Conservation (phyloP, 2,797 vertebrate genomes). For the Pseudocheirus occidentalis region DNA sequence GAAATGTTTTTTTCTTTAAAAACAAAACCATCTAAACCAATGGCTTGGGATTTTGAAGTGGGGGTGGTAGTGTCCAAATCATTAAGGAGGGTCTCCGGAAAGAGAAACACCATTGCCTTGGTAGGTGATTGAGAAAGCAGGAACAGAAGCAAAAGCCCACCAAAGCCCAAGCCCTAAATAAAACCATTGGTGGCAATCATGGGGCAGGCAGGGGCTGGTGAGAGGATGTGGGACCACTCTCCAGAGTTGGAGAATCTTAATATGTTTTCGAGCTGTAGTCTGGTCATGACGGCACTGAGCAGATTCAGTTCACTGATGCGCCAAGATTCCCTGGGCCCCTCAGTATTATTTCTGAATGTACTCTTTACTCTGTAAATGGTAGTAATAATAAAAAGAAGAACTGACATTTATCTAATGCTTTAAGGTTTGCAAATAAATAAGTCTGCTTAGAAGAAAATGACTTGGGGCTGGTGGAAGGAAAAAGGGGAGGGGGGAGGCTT, state of each 20-base stretch:
- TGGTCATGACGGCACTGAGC: neutral
- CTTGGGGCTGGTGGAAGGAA: neutral
- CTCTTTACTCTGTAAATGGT: neutral
- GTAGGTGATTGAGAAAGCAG: neutral
- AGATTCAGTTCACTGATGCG: neutral
- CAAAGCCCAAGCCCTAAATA: neutral
- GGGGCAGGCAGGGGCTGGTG: neutral
- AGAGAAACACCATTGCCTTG: neutral
- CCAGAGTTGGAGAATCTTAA: neutral
- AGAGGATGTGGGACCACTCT: neutral
- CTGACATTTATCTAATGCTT: constrained; percentile 7
- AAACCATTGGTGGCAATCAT: neutral
- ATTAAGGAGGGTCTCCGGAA: neutral
- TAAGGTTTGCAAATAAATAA: constrained; percentile 1
- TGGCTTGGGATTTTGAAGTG: neutral
- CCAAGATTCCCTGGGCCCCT: neutral
- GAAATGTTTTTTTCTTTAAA: neutral
- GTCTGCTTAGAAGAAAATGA: neutral
- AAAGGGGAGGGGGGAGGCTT: neutral
- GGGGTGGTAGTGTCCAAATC: neutral
- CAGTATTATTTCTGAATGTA: neutral
- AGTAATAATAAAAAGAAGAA: constrained; percentile 5
- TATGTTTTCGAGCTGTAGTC: neutral
- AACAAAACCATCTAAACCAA: neutral
- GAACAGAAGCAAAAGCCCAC: neutral